phyloP scores from a whole-genome alignment of 2,888 invertebrate species.

The Tinea semifulvella region DNA sequence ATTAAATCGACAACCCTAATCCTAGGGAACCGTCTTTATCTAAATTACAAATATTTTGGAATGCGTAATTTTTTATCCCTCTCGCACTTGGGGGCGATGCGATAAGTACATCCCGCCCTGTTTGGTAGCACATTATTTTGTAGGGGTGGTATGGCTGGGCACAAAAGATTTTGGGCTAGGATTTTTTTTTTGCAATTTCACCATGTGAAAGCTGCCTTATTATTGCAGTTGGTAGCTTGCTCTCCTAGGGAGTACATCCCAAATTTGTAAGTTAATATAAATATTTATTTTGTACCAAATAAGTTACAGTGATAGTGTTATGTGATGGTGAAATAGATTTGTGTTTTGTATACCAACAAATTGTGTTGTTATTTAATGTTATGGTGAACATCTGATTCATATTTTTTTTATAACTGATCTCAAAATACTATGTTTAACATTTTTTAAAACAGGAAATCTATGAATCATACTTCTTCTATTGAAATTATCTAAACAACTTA shows the following conservation, averaged over 20 bases:
- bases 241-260: neutral
- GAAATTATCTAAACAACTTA: too few species aligned
- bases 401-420: too few species aligned
- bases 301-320: too few species aligned
- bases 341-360: too few species aligned
- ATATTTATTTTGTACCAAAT: too few species aligned
- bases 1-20: conserved; percentile 47
- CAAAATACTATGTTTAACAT: too few species aligned
- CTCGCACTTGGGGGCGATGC: conserved; percentile 30
- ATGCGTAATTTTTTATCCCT: conserved; percentile 44
- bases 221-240: neutral
- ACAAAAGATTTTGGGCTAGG: conserved; percentile 57
- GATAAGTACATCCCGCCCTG: conserved; percentile 31
- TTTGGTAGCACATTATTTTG: conserved; percentile 32
- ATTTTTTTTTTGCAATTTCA: conserved; percentile 58
- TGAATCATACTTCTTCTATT: too few species aligned
- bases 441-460: too few species aligned
- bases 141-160: conserved; percentile 41
- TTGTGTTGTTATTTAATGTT: too few species aligned
- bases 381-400: too few species aligned
- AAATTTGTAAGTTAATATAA: neutral
- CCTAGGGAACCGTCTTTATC: conserved; percentile 63
- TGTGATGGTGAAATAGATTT: too few species aligned
- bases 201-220: conserved; percentile 21
- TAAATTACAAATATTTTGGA: conserved; percentile 66